Percentiles rank a stretch among this genome's conserved stretches.
Evolutionary conservation across 2,113 vertebrate species (phyloP).

Genomic region (Tychaedon coryphoeus): DNA sequence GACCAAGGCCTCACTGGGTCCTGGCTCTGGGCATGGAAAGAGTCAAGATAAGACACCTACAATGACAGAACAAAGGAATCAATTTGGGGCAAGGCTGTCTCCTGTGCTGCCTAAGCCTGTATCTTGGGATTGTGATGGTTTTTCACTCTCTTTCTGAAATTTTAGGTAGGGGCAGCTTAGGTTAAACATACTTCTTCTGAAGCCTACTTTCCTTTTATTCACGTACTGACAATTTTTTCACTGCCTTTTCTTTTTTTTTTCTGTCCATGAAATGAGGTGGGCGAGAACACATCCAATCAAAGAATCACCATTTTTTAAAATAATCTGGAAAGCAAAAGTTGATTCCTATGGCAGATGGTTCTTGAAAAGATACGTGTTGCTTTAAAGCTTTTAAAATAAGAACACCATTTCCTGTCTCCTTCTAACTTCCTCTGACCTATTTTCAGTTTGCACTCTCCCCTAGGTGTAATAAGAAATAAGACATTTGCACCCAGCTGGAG

Average conservation of each 20-base stretch:
- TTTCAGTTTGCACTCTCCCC: slow-evolving; percentile 24
- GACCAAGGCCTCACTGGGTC: neutral
- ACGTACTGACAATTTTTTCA: neutral
- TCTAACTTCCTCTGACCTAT: slow-evolving; percentile 36
- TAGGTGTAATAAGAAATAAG: slow-evolving; percentile 38
- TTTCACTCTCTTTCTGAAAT: neutral
- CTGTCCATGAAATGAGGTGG: neutral
- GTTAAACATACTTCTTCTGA: neutral
- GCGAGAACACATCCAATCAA: neutral
- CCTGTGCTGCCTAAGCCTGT: neutral
- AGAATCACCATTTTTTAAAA: neutral
- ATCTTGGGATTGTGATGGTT: neutral
- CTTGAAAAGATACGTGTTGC: neutral
- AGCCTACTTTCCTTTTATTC: neutral
- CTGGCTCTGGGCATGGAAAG: neutral
- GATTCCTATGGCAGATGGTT: neutral
- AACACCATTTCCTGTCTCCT: neutral
- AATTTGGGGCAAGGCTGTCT: neutral
- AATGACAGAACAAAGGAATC: neutral
- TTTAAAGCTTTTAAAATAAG: slow-evolving; percentile 10
- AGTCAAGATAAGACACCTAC: neutral
- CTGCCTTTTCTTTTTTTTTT: too few species aligned
- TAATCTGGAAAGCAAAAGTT: neutral
- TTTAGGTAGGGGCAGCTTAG: neutral
- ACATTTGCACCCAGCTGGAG: slow-evolving; percentile 57